Evolutionary conservation across 2,888 invertebrate genomes (phyloP), one percentile per base, ranked within the genome.

Genomic region (Busseola fusca): DNA sequence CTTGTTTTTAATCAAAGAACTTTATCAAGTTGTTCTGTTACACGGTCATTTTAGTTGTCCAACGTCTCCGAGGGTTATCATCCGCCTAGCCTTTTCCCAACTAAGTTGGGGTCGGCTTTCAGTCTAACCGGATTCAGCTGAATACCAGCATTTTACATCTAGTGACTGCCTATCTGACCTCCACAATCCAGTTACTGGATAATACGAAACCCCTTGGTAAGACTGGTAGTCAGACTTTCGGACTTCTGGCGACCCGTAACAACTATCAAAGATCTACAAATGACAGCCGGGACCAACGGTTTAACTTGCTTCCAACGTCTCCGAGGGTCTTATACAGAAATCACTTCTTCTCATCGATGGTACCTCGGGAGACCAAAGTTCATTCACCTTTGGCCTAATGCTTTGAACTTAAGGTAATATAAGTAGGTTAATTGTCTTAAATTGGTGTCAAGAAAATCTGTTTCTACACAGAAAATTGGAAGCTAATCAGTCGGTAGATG

Each of bases 291-390:
- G n/a, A n/a, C n/a, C n/a, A n/a, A n/a, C n/a, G n/a, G n/a, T n/a
- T n/a, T n/a, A n/a, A n/a, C n/a, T n/a, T n/a, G n/a, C n/a, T n/a
- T n/a, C n/a, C n/a, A n/a, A n/a, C n/a, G 37, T 62, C 50, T 30
- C 1, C n/a, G n/a, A 56, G 57, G 65, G n/a, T 59, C 50, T 9
- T 27, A n/a, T 52, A 72, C 82, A 90, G 91, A 87, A 87, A 89
- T 91, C 88, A 87, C 78, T 87, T 88, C 71, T 6, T n/a, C 16
- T 45, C 84, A 25, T 82, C 79, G 82, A 81, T 81, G 80, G 78
- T 69, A 79, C 81, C 76, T 82, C 63, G 30, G 30, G 72, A 83
- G 81, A 80, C 75, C 67, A 66, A 70, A 74, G 81, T 79, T 72
- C 82, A 56, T 84, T 83, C 64, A 87, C 84, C 86, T 86, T 82